phyloP scores from a whole-genome alignment of 2,113 vertebrate genomes.

The Tragelaphus imberbis region DNA sequence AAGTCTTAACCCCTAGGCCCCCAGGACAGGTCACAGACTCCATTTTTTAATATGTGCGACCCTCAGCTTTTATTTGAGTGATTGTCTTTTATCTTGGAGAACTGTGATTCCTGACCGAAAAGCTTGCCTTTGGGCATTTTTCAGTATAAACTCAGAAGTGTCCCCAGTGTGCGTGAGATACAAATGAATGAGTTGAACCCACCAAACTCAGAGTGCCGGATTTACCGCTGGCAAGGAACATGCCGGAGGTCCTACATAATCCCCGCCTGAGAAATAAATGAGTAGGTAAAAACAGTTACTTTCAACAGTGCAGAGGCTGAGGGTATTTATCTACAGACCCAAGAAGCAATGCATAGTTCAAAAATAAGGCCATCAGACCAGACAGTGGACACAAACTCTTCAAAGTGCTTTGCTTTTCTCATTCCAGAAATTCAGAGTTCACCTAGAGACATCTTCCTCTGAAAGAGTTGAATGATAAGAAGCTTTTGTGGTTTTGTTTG shows the following conservation, averaged over 20 bases:
- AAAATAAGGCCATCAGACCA: neutral
- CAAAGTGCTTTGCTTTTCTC: neutral
- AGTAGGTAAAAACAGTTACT: neutral
- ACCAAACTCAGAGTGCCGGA: neutral
- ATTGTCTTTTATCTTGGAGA: neutral
- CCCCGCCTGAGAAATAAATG: neutral
- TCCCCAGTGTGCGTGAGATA: neutral
- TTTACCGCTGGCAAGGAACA: neutral
- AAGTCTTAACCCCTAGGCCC: neutral
- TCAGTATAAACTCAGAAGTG: neutral
- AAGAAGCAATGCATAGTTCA: neutral
- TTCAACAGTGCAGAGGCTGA: neutral
- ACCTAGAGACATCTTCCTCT: neutral
- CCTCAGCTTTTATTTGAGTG: neutral
- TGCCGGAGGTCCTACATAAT: too few relatives aligned
- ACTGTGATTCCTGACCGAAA: neutral
- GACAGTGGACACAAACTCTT: too few relatives aligned
- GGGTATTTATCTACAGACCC: neutral
- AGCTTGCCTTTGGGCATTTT: neutral
- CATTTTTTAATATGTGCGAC: neutral
- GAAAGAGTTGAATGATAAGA: neutral
- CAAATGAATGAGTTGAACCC: too few relatives aligned
- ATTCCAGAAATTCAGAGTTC: neutral
- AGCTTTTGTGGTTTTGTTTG: neutral
- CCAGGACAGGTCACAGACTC: neutral